Evolutionary conservation across 2,113 vertebrate species (phyloP).

Genomic region (Galemys pyrenaicus): DNA sequence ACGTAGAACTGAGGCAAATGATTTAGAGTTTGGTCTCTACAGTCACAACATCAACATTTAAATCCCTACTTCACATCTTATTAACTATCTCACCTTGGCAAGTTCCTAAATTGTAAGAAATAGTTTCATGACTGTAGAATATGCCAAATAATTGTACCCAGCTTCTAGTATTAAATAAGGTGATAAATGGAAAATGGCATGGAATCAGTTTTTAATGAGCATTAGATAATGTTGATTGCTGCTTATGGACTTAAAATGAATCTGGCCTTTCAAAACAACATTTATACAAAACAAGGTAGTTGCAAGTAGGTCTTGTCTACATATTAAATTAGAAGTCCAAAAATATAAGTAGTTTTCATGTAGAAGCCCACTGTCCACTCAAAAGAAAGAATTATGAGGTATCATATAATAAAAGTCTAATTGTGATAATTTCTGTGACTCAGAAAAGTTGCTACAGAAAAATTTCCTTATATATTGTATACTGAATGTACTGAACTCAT

Average conservation of each 20-base stretch:
- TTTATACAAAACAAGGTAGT: rapidly evolving
- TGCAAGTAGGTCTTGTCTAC: background rate
- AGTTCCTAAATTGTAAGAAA: background rate
- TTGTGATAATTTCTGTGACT: background rate
- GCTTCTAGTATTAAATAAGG: background rate
- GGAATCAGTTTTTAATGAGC: background rate
- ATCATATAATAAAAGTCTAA: background rate
- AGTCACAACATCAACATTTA: background rate
- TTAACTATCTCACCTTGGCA: background rate
- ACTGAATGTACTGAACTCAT: background rate
- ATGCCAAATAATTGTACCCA: background rate
- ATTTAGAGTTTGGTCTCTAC: background rate
- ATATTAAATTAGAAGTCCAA: background rate
- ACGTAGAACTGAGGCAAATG: background rate
- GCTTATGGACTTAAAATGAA: background rate
- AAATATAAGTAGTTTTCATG: background rate
- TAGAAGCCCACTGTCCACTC: rapidly evolving
- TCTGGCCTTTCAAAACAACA: background rate
- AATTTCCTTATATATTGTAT: background rate
- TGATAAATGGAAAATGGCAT: background rate
- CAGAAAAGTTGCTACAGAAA: background rate
- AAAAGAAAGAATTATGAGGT: background rate
- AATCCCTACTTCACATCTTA: background rate
- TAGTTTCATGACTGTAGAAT: background rate
- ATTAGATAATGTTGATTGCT: background rate